Conservation (phyloP, 2,888 invertebrate genomes). For the Reticulitermes lucifugus region DNA sequence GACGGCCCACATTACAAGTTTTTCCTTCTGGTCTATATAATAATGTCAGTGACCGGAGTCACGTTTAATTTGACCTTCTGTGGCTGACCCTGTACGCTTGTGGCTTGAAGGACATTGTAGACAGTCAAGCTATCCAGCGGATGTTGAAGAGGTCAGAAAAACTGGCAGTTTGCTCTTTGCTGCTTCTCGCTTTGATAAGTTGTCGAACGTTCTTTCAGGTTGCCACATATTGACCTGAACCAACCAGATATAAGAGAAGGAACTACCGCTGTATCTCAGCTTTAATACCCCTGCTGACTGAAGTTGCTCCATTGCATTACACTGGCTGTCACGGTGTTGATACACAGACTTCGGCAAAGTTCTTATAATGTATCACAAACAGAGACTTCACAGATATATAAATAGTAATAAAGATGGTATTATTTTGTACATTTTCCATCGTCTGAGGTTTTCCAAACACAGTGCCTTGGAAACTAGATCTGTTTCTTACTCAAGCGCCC, state of each 20-base stretch:
- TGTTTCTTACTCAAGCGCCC: no score
- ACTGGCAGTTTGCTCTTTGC: conserved; percentile 31
- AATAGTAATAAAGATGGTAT: no score
- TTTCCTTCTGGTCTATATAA: conserved; percentile 33
- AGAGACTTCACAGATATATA: no score
- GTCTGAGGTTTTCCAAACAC: no score
- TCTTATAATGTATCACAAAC: no score
- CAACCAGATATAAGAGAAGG: conserved; percentile 17
- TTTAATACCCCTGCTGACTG: background rate
- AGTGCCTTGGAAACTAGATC: no score
- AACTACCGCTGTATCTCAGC: background rate
- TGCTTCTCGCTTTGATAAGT: conserved; percentile 27
- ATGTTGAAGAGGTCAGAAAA: conserved; percentile 41
- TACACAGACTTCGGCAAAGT: background rate
- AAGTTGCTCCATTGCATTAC: background rate
- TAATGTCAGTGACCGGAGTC: conserved; percentile 41
- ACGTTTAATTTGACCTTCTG: conserved; percentile 36
- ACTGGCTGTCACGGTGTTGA: background rate
- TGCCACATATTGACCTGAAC: conserved; percentile 29
- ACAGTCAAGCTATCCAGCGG: conserved; percentile 37
- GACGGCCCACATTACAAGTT: conserved; percentile 28
- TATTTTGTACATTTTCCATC: no score
- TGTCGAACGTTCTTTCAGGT: conserved; percentile 38
- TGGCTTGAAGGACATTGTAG: conserved; percentile 31
- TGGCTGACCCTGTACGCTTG: conserved; percentile 36